These are phyloP conservation scores for Heterochromis multidens DNA, from an alignment of 2,113 vertebrate species.

Conservation along the genomic window DNA sequence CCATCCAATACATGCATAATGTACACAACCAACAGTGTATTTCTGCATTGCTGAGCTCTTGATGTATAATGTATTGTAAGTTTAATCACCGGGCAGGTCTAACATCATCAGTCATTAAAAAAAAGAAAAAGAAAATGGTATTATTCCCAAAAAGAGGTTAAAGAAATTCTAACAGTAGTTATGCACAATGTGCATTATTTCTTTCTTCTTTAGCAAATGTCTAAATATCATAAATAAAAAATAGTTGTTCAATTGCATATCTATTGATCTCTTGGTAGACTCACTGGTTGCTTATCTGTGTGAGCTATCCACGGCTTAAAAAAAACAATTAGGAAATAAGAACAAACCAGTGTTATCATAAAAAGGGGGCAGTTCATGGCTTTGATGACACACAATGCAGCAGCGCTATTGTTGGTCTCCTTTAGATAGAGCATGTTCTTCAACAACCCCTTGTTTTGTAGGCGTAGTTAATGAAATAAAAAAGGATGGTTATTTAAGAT, in stretches of 20 bases:
- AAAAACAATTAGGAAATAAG: background rate
- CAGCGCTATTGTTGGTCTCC: background rate
- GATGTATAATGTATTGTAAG: background rate
- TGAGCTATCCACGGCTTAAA: background rate
- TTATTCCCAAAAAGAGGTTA: background rate
- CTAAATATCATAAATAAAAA: background rate
- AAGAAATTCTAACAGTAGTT: background rate
- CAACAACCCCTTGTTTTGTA: background rate
- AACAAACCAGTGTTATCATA: background rate
- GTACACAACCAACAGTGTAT: background rate
- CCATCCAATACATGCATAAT: background rate
- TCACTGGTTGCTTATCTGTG: background rate
- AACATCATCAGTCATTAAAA: background rate
- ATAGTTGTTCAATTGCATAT: background rate
- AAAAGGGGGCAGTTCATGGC: background rate
- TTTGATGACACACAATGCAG: background rate
- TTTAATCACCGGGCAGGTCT: background rate
- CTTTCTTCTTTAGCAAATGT: background rate
- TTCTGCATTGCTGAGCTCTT: background rate
- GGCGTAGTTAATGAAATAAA: conserved; percentile 40
- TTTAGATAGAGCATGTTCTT: background rate
- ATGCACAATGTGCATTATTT: background rate
- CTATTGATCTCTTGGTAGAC: background rate
- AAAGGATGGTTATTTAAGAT: conserved; percentile 49
- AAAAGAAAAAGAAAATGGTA: background rate